Conservation (phyloP, 2,797 vertebrate species). For the Alcedo quadribrachys region DNA sequence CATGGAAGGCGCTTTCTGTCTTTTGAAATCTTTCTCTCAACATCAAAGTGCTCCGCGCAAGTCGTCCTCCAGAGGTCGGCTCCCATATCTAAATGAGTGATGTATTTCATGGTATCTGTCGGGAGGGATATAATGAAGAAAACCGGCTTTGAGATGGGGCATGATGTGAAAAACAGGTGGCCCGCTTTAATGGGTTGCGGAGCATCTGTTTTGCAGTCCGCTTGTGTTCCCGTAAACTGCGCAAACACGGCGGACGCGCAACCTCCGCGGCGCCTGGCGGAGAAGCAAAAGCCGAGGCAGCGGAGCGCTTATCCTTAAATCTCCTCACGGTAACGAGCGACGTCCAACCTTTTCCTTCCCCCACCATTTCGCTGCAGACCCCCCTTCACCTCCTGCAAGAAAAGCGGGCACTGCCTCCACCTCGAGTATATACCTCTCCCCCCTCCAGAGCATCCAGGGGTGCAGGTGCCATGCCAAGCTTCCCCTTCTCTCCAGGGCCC, state of each 20-base stretch:
- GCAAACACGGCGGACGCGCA: not conserved
- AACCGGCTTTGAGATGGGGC: slow-evolving; percentile 19
- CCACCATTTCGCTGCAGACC: not conserved
- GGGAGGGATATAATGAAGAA: slow-evolving; percentile 37
- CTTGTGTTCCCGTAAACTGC: not conserved
- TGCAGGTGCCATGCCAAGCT: not conserved
- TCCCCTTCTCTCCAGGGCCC: no score
- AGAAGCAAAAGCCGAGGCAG: not conserved
- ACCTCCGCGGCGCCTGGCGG: not conserved
- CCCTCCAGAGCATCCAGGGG: not conserved
- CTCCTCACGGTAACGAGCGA: not conserved
- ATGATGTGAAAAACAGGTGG: slow-evolving; percentile 51
- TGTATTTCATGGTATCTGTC: slow-evolving; percentile 54
- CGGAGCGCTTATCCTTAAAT: not conserved
- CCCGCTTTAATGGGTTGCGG: not conserved
- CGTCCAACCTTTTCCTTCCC: no score
- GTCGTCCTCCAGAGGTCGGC: slow-evolving; percentile 51
- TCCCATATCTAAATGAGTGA: slow-evolving; percentile 57
- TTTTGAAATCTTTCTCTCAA: slow-evolving; percentile 54
- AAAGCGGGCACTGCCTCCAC: not conserved
- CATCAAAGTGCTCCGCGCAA: slow-evolving; percentile 55
- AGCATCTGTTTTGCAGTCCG: slow-evolving; percentile 26
- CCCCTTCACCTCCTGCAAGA: not conserved
- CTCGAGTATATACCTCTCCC: not conserved
- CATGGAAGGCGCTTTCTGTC: slow-evolving; percentile 48